A percentile compares a stretch with the other conserved stretches of the same genome.
Conservation (phyloP, 2,888 invertebrate genomes). For the Polydrusus cervinus region DNA sequence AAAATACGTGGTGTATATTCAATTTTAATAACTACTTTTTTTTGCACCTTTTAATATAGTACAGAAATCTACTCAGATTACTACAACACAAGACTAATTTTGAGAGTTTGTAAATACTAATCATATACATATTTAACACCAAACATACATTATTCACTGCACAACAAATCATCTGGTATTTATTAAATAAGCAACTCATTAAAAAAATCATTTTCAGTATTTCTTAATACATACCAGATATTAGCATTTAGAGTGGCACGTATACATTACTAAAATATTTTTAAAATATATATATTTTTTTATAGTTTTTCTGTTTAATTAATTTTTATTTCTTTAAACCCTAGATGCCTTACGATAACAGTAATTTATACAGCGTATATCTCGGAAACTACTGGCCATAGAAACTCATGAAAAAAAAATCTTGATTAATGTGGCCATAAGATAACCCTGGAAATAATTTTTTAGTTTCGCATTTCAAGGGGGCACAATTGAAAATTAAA, state of each 20-base stretch:
- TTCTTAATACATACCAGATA: slow-evolving; percentile 42
- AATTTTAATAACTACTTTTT: slow-evolving; percentile 33
- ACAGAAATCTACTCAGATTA: slow-evolving; percentile 25
- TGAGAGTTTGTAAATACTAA: slow-evolving; percentile 41
- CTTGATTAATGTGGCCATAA: too few relatives aligned
- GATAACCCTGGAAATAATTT: too few relatives aligned
- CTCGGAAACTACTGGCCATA: too few relatives aligned
- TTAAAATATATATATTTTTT: slow-evolving; percentile 18
- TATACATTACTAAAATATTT: slow-evolving; percentile 15
- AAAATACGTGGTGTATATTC: slow-evolving; percentile 21
- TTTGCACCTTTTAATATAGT: slow-evolving; percentile 53
- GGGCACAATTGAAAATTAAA: too few relatives aligned
- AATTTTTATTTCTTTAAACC: neutral
- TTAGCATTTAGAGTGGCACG: slow-evolving; percentile 35
- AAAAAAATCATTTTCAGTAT: neutral
- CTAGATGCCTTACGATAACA: too few relatives aligned
- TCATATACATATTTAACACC: slow-evolving; percentile 31
- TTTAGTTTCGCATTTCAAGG: too few relatives aligned
- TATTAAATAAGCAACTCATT: slow-evolving; percentile 37
- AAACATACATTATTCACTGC: slow-evolving; percentile 30
- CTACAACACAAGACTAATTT: slow-evolving; percentile 29
- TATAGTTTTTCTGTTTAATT: slow-evolving; percentile 15
- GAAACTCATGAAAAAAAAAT: too few relatives aligned
- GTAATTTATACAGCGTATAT: too few relatives aligned
- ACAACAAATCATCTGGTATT: slow-evolving; percentile 43